Conservation (phyloP, 2,888 invertebrate genomes). For the Gibbula magus region DNA sequence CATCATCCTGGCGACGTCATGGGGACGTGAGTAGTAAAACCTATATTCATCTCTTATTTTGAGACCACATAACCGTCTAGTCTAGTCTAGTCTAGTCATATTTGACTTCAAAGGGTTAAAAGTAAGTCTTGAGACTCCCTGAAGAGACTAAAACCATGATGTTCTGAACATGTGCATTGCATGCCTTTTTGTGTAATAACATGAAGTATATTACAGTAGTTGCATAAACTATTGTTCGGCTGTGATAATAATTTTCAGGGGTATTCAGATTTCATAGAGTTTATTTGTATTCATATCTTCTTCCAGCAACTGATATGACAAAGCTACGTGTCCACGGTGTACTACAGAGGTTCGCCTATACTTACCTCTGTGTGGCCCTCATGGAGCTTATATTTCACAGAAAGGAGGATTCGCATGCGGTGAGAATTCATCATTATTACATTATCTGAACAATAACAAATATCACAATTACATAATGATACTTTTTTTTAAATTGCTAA, state of each 20-base stretch:
- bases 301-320: slow-evolving; percentile 77
- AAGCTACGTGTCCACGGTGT: slow-evolving; percentile 90
- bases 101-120: background rate
- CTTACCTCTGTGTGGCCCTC: slow-evolving; percentile 85
- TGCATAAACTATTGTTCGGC: no score
- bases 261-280: background rate
- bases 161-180: no score
- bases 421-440: slow-evolving; percentile 19
- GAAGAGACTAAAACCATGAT: no score
- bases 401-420: slow-evolving; percentile 52
- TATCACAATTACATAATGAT: no score
- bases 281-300: background rate
- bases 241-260: no score
- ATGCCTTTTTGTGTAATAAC: no score
- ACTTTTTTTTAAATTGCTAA: no score
- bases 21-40: slow-evolving; percentile 56
- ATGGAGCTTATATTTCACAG: slow-evolving; percentile 74
- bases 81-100: background rate
- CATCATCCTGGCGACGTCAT: slow-evolving; percentile 67
- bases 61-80: no score
- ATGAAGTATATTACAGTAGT: background rate
- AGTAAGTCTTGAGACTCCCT: background rate
- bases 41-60: no score
- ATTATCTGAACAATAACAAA: no score
- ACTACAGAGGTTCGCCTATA: slow-evolving; percentile 89